Evolutionary conservation across 2,113 vertebrate genomes (phyloP).

Genomic region (Helogale parvula): DNA sequence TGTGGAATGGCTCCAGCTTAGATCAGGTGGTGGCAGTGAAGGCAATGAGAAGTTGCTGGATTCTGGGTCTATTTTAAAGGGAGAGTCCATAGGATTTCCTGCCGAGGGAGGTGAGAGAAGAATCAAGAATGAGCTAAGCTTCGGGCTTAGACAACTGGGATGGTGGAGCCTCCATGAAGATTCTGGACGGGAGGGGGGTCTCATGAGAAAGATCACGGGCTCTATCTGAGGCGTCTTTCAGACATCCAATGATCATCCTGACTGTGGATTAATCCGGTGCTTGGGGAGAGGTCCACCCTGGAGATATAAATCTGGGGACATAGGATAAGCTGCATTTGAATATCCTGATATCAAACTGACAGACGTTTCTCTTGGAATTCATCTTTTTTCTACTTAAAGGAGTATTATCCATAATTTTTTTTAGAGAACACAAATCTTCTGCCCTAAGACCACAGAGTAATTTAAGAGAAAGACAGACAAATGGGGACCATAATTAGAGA

Average conservation of each 20-base stretch:
- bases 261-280: not conserved
- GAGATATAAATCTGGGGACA: not conserved
- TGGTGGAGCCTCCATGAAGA: not conserved
- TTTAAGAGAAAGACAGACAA: not conserved
- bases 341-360: not conserved
- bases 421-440: not conserved
- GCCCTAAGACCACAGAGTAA: not conserved
- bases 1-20: not conserved
- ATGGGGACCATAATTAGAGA: not conserved
- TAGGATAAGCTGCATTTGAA: not conserved
- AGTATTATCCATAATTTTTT: not conserved
- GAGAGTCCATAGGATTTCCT: not conserved
- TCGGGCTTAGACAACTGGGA: not conserved
- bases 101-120: not conserved
- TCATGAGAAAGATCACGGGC: not conserved
- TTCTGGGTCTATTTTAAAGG: not conserved
- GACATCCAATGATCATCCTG: not conserved
- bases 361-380: not conserved
- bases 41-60: not conserved
- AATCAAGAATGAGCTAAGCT: not conserved
- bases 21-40: not conserved
- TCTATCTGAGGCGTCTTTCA: not conserved
- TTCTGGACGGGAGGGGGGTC: not conserved
- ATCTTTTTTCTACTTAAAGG: not conserved
- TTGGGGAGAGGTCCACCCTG: not conserved